A percentile compares a stretch with the other conserved stretches of the same genome.
Evolutionary conservation across 2,888 invertebrate genomes (phyloP).

Genomic region (Drosophila emarginata): DNA sequence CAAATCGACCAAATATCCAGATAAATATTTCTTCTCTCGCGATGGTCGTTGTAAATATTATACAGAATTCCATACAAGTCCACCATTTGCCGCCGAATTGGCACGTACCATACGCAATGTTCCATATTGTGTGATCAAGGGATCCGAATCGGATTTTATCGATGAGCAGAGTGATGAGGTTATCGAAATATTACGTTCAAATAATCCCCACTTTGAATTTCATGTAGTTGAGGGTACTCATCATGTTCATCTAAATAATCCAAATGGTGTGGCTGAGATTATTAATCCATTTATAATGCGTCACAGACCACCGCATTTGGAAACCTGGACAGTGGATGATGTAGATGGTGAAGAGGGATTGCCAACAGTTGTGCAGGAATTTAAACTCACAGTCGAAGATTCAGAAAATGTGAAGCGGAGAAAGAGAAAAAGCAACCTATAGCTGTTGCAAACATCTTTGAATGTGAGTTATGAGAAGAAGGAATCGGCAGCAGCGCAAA

Average conservation of each 20-base stretch:
- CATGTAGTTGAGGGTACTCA: conserved; percentile 87
- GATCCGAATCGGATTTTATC: conserved; percentile 84
- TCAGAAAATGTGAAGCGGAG: conserved; percentile 61
- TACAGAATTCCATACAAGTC: conserved; percentile 65
- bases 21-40: conserved; percentile 84
- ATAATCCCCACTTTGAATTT: conserved; percentile 85
- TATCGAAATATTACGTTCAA: conserved; percentile 84
- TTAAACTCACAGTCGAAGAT: conserved; percentile 54
- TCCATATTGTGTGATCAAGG: conserved; percentile 87
- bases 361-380: conserved; percentile 49
- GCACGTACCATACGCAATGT: conserved; percentile 84
- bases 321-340: conserved; percentile 66
- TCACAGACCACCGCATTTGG: conserved; percentile 73
- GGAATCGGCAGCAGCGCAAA: conserved; percentile 38
- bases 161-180: conserved; percentile 84
- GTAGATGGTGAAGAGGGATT: conserved; percentile 4
- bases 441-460: conserved; percentile 70
- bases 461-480: not conserved
- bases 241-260: conserved; percentile 88
- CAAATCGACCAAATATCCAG: conserved; percentile 84
- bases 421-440: conserved; percentile 77
- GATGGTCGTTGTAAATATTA: conserved; percentile 79
- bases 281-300: conserved; percentile 85
- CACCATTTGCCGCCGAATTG: conserved; percentile 84
- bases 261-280: conserved; percentile 84